Conservation (phyloP, 2,113 vertebrate species). For the Bubo bubo region DNA sequence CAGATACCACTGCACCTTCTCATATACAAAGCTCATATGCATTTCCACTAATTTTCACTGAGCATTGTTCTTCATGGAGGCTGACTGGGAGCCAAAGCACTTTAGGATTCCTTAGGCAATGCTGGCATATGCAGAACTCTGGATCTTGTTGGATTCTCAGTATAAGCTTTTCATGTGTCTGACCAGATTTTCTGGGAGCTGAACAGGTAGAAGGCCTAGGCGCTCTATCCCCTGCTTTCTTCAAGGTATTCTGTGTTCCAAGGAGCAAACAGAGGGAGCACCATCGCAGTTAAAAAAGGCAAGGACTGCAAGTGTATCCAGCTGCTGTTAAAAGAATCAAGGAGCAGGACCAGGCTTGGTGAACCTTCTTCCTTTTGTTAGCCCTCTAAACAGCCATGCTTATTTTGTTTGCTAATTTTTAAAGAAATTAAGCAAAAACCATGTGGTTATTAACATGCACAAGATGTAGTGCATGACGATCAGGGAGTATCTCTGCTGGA, state of each 20-base stretch:
- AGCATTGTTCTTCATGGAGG: neutral
- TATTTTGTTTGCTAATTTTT: neutral
- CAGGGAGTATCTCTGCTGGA: neutral
- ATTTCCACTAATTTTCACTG: neutral
- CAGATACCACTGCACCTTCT: neutral
- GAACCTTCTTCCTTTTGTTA: neutral
- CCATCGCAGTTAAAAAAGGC: neutral
- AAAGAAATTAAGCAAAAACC: neutral
- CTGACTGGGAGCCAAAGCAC: neutral
- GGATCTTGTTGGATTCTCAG: neutral
- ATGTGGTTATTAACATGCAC: neutral
- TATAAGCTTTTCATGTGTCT: neutral
- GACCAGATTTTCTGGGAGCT: neutral
- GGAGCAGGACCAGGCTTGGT: neutral
- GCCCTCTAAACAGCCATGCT: neutral
- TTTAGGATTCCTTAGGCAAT: neutral
- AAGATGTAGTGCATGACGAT: neutral
- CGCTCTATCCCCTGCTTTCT: neutral
- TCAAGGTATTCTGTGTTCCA: neutral
- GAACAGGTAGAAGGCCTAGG: neutral
- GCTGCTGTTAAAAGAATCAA: neutral
- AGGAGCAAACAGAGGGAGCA: neutral
- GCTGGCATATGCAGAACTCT: neutral
- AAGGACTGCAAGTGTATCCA: neutral
- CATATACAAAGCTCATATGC: neutral